phyloP scores from a whole-genome alignment of 2,797 vertebrate species.

The Nothura maculosa region DNA sequence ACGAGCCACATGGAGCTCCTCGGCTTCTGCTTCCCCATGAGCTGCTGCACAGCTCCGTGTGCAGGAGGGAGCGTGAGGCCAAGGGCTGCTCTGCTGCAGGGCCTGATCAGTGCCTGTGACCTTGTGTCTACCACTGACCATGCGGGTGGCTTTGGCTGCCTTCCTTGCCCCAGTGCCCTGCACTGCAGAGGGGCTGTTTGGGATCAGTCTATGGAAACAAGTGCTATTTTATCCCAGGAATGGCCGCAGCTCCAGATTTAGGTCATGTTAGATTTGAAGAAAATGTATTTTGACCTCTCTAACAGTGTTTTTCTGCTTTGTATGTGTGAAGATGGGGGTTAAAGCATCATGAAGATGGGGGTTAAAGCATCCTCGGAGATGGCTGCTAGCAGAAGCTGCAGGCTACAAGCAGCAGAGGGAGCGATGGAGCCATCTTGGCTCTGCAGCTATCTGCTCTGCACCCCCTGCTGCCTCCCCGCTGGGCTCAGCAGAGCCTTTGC shows the following conservation, averaged over 20 bases:
- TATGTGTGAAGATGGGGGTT: accelerated
- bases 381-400: accelerated
- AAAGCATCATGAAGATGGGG: accelerated
- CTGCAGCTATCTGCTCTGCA: too few species aligned
- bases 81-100: not conserved
- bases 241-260: too few species aligned
- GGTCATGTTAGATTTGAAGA: accelerated
- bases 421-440: not conserved
- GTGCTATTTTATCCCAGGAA: accelerated
- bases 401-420: not conserved
- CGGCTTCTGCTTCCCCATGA: accelerated
- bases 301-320: accelerated
- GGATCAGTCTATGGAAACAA: accelerated
- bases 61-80: not conserved
- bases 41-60: accelerated
- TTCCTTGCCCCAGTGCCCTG: accelerated
- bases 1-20: not conserved
- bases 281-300: accelerated
- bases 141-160: accelerated
- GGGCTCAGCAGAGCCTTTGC: accelerated
- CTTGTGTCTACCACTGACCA: accelerated
- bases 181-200: accelerated
- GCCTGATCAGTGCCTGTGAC: not conserved
- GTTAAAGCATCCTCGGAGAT: accelerated
- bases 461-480: accelerated